These are phyloP conservation scores for Cheracebus regulus DNA, from an alignment of 2,797 vertebrate genomes.

Conservation along the genomic window DNA sequence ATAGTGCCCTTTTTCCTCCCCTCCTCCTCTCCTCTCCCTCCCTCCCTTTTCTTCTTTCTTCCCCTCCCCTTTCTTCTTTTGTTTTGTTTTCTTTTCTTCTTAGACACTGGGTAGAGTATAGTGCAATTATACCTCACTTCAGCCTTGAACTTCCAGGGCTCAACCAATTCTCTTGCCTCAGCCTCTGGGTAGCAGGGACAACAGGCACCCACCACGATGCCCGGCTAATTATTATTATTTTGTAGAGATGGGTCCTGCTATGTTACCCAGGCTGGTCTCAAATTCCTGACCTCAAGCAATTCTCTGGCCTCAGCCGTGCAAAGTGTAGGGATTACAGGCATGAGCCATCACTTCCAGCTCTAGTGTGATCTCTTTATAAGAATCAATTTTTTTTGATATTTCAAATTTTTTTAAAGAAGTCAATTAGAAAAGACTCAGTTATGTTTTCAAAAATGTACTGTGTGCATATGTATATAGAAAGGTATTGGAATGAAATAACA, in stretches of 20 bases:
- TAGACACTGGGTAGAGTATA: background rate
- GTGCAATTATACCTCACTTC: background rate
- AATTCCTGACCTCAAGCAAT: background rate
- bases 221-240: no score
- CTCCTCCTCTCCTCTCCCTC: no score
- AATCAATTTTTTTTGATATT: background rate
- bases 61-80: no score
- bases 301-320: background rate
- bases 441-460: background rate
- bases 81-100: background rate
- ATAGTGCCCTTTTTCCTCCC: background rate
- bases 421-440: background rate
- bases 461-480: background rate
- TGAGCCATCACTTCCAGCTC: background rate
- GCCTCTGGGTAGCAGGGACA: background rate
- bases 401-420: background rate
- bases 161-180: background rate
- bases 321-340: background rate
- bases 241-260: background rate
- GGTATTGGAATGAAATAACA: background rate
- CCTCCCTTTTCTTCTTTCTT: no score
- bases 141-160: background rate
- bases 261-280: background rate
- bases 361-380: background rate
- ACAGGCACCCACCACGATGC: background rate